Conservation (phyloP, 2,888 invertebrate genomes). For the Polydrusus pterygomalis region DNA sequence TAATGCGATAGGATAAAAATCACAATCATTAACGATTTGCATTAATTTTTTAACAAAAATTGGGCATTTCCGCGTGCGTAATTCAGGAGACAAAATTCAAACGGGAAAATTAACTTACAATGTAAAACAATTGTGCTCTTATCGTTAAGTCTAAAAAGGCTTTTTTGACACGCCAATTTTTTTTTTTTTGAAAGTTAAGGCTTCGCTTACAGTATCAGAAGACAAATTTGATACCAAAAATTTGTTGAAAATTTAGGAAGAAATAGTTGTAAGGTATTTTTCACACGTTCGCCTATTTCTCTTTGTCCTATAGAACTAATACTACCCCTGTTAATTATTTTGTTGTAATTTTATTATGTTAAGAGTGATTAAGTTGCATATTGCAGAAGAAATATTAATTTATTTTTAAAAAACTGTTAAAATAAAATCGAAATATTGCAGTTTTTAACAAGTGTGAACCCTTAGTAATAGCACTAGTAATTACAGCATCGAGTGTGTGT, state of each 20-base stretch:
- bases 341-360: constrained; percentile 6
- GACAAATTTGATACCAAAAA: too few species aligned
- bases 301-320: not conserved
- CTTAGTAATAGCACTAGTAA: not conserved
- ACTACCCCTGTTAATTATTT: not conserved
- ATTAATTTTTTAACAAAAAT: too few species aligned
- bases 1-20: too few species aligned
- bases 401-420: not conserved
- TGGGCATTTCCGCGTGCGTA: too few species aligned
- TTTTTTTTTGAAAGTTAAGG: too few species aligned
- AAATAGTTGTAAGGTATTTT: not conserved
- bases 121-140: too few species aligned
- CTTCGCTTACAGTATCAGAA: too few species aligned
- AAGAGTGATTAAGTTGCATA: not conserved
- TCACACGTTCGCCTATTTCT: not conserved
- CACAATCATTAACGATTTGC: too few species aligned
- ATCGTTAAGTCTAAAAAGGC: too few species aligned
- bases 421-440: not conserved
- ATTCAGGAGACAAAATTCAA: too few species aligned
- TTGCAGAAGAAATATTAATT: constrained; percentile 10
- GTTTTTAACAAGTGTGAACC: not conserved
- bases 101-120: too few species aligned
- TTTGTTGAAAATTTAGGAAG: not conserved
- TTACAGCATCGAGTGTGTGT: not conserved
- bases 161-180: too few species aligned